Base-by-base conservation (phyloP, 1,140 invertebrate species). In the Heterodera schachtii region DNA sequence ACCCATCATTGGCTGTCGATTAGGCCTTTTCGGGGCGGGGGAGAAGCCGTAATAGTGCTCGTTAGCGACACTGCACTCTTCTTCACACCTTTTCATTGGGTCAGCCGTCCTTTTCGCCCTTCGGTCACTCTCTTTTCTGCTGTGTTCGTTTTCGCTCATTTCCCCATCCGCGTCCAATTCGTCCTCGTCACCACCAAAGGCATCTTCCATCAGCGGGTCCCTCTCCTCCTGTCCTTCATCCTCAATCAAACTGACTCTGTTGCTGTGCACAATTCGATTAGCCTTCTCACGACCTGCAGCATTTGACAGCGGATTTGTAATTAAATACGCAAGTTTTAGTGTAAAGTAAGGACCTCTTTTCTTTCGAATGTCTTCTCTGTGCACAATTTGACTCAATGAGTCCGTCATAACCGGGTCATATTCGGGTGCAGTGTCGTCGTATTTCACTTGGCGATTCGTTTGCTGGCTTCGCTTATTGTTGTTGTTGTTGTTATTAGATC, bases 131-230 rank as follows among this genome's bases (percentile, higher is more conserved):
- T 73, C 71, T 67, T 69, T 52, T 41, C 57, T 8, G 76, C 31
- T 66, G 16, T 52, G 43, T 9, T 44, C 70, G 16, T 78, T 64
- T 73, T 82, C 81, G 49, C 69, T 74, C 78, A 82, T 8, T 67
- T 83, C 82, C 46, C 69, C 82, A 70, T 83, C 82, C n/a, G 82
- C 82, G 47, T 83, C 82, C 49, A 46, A 46, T 73, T 74, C 79
- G n/a, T 21, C 44, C 46, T 79, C 70, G 21, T 76, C 79, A 79
- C 43, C 74, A n/a, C 44, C 76, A 16, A 46, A 16, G 8, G 49
- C 31, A 82, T 31, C 43, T 70, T 46, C n/a, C 69, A 82, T 67
- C 41, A 73, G 60, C 13, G 79, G 81, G 16, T 82, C 74, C 43
- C 71, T 60, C 70, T 82, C 81, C 8, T 69, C 43, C 11, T 21